A percentile compares a stretch with the other conserved stretches of the same genome.
Evolutionary conservation across 2,888 invertebrate genomes (phyloP).

Genomic region (Lycocerus yunnanus): DNA sequence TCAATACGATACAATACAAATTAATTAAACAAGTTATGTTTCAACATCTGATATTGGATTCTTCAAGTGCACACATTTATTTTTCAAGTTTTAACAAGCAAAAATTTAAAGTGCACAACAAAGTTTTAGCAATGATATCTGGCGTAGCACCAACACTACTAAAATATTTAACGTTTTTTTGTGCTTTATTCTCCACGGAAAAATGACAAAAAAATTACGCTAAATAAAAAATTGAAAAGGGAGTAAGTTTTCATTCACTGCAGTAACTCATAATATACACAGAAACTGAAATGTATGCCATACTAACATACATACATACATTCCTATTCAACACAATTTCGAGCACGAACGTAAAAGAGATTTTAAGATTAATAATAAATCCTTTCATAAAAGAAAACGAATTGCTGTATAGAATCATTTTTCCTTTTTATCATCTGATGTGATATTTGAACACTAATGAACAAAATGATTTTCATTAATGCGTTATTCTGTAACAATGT

Average conservation of each 20-base stretch:
- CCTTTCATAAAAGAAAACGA: constrained; percentile 1
- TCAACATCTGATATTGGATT: not conserved
- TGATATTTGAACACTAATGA: not conserved
- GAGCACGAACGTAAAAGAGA: not conserved
- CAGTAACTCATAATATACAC: not conserved
- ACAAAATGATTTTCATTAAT: not conserved
- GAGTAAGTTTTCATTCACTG: not conserved
- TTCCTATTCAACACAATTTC: not conserved
- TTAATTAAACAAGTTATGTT: not conserved
- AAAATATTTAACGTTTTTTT: not conserved
- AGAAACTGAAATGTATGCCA: not conserved
- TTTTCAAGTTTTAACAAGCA: not conserved
- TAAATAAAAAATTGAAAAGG: not conserved
- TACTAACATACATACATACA: not conserved
- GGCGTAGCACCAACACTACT: not conserved
- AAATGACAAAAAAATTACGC: not conserved
- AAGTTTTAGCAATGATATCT: not conserved
- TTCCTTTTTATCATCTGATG: not conserved
- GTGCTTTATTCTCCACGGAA: not conserved
- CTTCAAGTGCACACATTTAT: not conserved
- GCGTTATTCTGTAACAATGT: not conserved
- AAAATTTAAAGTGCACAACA: not conserved
- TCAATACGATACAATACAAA: not conserved
- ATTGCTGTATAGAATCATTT: not conserved
- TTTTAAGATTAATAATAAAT: constrained; percentile 4